Conservation (phyloP, 2,113 vertebrate species). For the Dicrurus megarhynchus region DNA sequence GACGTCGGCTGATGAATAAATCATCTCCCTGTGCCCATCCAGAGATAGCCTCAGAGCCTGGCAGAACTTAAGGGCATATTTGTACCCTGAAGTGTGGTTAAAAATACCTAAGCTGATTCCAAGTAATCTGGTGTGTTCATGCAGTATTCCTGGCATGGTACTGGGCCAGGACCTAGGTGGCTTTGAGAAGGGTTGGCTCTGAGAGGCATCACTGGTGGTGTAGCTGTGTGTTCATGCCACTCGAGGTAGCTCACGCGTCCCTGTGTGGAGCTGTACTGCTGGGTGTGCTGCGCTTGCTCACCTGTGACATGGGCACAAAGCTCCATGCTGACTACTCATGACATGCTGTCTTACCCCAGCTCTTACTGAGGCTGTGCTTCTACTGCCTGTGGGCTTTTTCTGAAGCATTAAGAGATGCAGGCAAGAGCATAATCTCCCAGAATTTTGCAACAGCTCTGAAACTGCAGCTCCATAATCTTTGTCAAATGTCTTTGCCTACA, state of each 20-base stretch:
- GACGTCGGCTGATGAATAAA: neutral
- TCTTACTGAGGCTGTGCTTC: neutral
- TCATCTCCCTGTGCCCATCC: neutral
- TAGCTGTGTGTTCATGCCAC: accelerated
- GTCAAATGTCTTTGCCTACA: neutral
- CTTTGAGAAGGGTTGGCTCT: neutral
- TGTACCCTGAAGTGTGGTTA: neutral
- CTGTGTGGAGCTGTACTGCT: accelerated
- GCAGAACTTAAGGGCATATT: neutral
- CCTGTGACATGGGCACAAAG: neutral
- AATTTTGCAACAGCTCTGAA: neutral
- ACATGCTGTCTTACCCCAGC: neutral
- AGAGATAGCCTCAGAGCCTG: neutral
- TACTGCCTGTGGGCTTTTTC: neutral
- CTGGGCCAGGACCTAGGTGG: neutral
- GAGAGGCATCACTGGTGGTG: neutral
- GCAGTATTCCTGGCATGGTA: neutral
- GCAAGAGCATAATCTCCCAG: neutral
- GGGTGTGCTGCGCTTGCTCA: neutral
- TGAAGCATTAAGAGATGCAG: neutral
- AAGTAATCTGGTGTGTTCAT: neutral
- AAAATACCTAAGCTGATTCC: neutral
- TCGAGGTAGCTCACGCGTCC: accelerated
- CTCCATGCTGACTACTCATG: neutral
- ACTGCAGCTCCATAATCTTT: neutral